Base-by-base conservation (phyloP, 1,140 invertebrate genomes). In the Zaprionus kolodkinae region DNA sequence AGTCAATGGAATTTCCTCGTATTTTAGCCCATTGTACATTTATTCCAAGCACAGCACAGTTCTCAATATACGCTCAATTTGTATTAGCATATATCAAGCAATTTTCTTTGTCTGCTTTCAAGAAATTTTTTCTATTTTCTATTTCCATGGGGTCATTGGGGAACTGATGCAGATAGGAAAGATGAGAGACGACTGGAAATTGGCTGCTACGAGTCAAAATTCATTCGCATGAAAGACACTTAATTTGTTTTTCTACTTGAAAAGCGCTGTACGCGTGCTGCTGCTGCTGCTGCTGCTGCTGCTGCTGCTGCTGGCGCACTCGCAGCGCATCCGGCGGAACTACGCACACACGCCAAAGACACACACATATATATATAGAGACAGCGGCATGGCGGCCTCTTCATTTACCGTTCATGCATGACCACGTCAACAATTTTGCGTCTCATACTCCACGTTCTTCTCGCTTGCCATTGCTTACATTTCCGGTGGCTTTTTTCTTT, bases 331-430 rank as follows among this genome's bases (percentile, higher is more conserved):
- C 85, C 84, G 74, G 48, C 80, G 73, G 84, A 88, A 80, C 72
- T 55, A 36, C 60, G 43, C 35, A 62, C 50, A 75, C 72, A 76
- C 56, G 11, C 40, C 36, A 60, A 27, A 48, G 13, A 73, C 43
- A 48, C n/a, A 27, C 12, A 54, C 60, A 40, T 10, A 59, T 21
- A 54, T 55, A 40, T 10, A 59, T 21, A 38, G 15, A 45, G 50
- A 64, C 55, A 13, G 43, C 56, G 56, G 48, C 59, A 60, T 30
- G 11, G 15, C 56, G 66, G 63, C 40, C 55, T 71, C 72, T 82
- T 79, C 77, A 76, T 74, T 81, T 72, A 81, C 50, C 64, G 77
- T 89, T 88, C 78, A 88, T 88, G 84, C 84, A 88, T 88, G 80
- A 80, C 77, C 78, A 88, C 60, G 72, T 78, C 84, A 73, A 66